Percentiles rank a stretch among this genome's conserved stretches.
phyloP scores from a whole-genome alignment of 2,113 vertebrate species.

The Ancistrus triradiatus region DNA sequence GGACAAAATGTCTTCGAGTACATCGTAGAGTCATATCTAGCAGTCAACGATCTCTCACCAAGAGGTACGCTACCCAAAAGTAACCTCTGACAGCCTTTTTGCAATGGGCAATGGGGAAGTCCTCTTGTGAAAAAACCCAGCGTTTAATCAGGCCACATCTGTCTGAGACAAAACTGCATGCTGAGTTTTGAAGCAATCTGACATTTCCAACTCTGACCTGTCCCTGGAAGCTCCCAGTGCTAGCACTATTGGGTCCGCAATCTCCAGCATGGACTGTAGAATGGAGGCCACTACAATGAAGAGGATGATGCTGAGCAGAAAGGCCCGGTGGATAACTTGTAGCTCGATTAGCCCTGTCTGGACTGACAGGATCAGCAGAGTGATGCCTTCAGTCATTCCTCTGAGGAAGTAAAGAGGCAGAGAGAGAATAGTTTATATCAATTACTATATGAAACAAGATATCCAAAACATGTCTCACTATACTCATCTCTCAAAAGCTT shows the following conservation, averaged over 20 bases:
- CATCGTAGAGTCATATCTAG: too few species aligned
- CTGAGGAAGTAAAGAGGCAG: constrained; percentile 58
- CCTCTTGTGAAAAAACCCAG: not conserved
- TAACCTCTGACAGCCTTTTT: too few species aligned
- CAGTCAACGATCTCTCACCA: too few species aligned
- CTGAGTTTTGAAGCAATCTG: too few species aligned
- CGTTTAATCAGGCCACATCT: too few species aligned
- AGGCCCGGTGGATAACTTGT: constrained; percentile 94
- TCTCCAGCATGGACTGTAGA: constrained; percentile 97
- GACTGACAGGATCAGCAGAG: constrained; percentile 88
- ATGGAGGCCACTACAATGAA: constrained; percentile 98
- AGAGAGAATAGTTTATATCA: not conserved
- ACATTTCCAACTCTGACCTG: constrained; percentile 72
- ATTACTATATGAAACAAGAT: too few species aligned
- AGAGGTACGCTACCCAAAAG: too few species aligned
- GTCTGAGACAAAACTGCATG: too few species aligned
- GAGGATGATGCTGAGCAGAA: constrained; percentile 96
- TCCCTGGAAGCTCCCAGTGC: constrained; percentile 94
- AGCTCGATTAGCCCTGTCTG: constrained; percentile 96
- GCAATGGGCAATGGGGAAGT: too few species aligned
- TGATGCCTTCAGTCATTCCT: constrained; percentile 97
- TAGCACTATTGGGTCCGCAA: constrained; percentile 96
- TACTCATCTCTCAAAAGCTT: too few species aligned
- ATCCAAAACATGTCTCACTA: not conserved
- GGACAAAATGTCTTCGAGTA: too few species aligned